Base-by-base conservation (phyloP, 1,140 invertebrate species). In the Radopholus similis region DNA sequence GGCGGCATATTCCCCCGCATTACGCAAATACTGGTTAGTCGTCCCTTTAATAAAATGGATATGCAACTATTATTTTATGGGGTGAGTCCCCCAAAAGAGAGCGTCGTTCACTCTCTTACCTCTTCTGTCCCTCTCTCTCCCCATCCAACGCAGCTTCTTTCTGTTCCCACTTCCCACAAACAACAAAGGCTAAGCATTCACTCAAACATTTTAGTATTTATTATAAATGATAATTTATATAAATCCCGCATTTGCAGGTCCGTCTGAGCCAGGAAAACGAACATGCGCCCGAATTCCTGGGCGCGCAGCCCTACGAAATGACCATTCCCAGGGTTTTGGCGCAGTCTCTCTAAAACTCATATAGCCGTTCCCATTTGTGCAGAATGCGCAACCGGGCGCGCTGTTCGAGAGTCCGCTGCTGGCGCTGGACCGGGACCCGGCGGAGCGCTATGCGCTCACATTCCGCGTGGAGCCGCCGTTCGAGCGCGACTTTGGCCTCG, bases 241-340 rank as follows among this genome's bases (percentile, higher is more conserved):
- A 49, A 15, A 21, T 3, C 9, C 44, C 44, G 0, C 2, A 51
- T 26, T 26, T 51, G n/a, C 2, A 51, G 47, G 23, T 62, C 2
- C 59, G 59, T 15, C 53, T 81, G 23, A 47, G 65, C 23, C 53
- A 51, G 42, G 56, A 47, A 30, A 77, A 69, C 65, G 74, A 53
- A 26, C 64, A 58, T 59, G 67, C 21, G 34, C 81, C 57, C 56
- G 72, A 64, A 34, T 59, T 51, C n/a, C 74, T 78, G 38, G 68
- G 65, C 53, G 63, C 70, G 15, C 64, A 74, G 35, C 77, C 77
- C 11, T 83, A 83, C 53, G 71, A 72, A 44, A 65, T 80, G 9
- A 40, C 55, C 15, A 30, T 78, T 18, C 56, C 69, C 15, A 72
- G 78, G 44, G 75, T 81, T 11, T 34, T n/a, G 30, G 23, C 18